These are phyloP conservation scores for Lithophane semibrunnea DNA, from an alignment of 2,888 invertebrate species.

Conservation along the genomic window DNA sequence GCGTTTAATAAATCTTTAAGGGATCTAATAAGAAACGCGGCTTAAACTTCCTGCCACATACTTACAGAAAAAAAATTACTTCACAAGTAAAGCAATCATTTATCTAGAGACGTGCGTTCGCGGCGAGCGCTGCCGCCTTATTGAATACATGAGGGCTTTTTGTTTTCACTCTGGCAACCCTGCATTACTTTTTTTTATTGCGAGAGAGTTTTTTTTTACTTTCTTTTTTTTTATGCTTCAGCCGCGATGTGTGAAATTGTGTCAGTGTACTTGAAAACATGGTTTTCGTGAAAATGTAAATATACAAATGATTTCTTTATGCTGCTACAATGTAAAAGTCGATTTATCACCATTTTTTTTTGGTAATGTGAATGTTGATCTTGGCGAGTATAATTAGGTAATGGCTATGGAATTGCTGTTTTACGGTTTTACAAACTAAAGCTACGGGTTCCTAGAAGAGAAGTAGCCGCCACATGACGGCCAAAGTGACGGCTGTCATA, in stretches of 20 bases:
- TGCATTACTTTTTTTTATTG: conserved; percentile 59
- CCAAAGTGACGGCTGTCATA: too few species aligned
- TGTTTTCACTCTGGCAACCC: conserved; percentile 54
- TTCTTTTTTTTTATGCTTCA: conserved; percentile 35
- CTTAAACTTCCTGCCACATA: conserved; percentile 51
- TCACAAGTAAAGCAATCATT: conserved; percentile 63
- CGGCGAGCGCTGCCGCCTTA: conserved; percentile 42
- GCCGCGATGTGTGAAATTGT: conserved; percentile 18
- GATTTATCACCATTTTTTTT: not conserved
- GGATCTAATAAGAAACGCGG: conserved; percentile 53
- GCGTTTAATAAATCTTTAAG: conserved; percentile 51
- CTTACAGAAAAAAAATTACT: conserved; percentile 56
- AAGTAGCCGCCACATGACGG: too few species aligned
- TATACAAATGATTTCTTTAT: not conserved
- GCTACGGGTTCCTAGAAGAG: too few species aligned
- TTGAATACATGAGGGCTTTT: conserved; percentile 62
- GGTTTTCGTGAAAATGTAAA: conserved; percentile 25
- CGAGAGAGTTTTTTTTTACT: conserved; percentile 55
- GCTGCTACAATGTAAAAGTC: not conserved
- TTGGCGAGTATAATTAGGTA: not conserved
- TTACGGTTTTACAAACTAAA: not conserved
- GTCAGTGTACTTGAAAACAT: conserved; percentile 24
- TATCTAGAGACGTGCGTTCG: conserved; percentile 52
- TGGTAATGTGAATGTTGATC: not conserved
- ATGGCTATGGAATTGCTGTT: too few species aligned